A percentile compares a stretch with the other conserved stretches of the same genome.
These are phyloP conservation scores for Pogonocherus hispidulus DNA, from an alignment of 2,888 invertebrate genomes.

Conservation along the genomic window DNA sequence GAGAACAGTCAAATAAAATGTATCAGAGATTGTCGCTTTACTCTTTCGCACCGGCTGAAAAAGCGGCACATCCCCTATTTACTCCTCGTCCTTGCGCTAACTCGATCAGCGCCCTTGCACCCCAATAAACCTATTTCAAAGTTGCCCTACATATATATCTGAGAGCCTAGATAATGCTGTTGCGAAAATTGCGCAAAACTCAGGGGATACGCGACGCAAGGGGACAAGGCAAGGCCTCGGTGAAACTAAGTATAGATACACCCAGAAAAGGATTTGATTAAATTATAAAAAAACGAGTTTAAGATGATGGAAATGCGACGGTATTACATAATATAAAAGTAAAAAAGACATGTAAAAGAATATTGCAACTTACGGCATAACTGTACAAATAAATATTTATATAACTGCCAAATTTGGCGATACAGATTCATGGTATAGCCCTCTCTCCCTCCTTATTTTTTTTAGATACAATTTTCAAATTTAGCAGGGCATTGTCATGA, in stretches of 20 bases:
- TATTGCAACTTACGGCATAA: no score
- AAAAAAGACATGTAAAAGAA: no score
- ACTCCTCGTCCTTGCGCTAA: slow-evolving; percentile 2
- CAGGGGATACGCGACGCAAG: slow-evolving; percentile 24
- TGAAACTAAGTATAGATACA: background rate
- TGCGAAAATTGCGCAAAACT: slow-evolving; percentile 37
- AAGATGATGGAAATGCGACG: no score
- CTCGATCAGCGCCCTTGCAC: slow-evolving; percentile 30
- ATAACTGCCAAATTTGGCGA: no score
- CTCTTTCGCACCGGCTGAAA: background rate
- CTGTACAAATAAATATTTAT: no score
- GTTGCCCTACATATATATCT: slow-evolving; percentile 31
- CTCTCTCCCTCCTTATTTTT: no score
- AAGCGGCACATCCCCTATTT: slow-evolving; percentile 8
- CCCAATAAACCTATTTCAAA: slow-evolving; percentile 29
- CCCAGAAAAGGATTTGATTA: background rate
- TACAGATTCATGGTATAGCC: no score
- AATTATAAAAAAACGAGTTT: no score
- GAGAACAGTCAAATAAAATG: background rate
- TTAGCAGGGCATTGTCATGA: no score
- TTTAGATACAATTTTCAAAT: no score
- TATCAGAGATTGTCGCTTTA: slow-evolving; percentile 4
- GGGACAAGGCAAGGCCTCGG: no score
- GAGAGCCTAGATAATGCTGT: slow-evolving; percentile 31
- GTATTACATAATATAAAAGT: no score